Base-by-base conservation (phyloP, 2,113 vertebrate genomes). In the Xenopus borealis region DNA sequence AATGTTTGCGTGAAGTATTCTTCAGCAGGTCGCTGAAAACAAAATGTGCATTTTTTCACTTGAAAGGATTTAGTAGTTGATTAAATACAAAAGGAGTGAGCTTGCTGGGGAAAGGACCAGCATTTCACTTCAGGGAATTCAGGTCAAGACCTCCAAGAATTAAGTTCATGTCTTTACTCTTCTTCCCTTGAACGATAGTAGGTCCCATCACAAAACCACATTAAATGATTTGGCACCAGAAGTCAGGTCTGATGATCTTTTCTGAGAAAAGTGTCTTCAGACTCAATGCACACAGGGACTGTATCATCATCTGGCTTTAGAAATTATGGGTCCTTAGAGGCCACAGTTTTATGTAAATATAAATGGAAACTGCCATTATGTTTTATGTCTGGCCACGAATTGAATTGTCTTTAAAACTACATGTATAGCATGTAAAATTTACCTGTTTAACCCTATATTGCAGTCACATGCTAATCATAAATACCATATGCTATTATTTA, bases 11-110 rank as follows among this genome's bases (percentile, higher is more conserved):
- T 87, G 88, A 85, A 79, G 82, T 81, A 76, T 85, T 86, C 85
- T 85, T 80, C 86, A 85, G 80, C 81, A 83, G 88, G 81, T 81
- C 83, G 85, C 82, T 86, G 86, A 87, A 82, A 85, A 87, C 86
- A 87, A 91, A 90, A 88, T 84, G 86, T 83, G 85, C 85, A 81
- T 88, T 89, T 91, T 89, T 91, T 90, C 90, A 91, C 90, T 90
- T 90, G 87, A 91, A 83, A 86, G 87, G 86, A 85, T 88, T 89
- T 86, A 87, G 80, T 84, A 90, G 86, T 88, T 89, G 85, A 91
- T 91, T 89, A 90, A 80, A 79, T 85, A 87, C 50, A 85, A 82
- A 88, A 89, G 84, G 75, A 85, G 76, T 78, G 77, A 85, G 76
- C 72, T 85, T 80, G 66, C 85, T 80, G 83, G 79, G 82, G 84